Evolutionary conservation across 2,888 invertebrate species (phyloP).

Genomic region (Caenorhabditis zanzibari): DNA sequence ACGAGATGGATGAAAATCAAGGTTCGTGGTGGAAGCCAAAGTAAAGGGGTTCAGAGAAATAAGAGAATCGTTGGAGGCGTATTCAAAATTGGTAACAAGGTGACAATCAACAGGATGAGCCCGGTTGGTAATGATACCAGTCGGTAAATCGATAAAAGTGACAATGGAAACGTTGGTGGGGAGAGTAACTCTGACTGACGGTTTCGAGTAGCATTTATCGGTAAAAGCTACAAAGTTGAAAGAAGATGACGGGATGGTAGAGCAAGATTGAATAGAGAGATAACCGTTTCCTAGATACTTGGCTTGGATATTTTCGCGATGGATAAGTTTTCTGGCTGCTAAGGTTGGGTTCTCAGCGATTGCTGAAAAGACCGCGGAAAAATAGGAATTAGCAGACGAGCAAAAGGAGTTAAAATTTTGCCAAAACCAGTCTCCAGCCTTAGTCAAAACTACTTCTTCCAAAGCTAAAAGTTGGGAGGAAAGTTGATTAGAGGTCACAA

Average conservation of each 20-base stretch:
- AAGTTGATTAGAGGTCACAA: conserved; percentile 27
- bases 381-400: background rate
- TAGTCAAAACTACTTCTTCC: background rate
- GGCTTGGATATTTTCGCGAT: conserved; percentile 1
- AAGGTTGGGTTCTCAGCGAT: conserved; percentile 15
- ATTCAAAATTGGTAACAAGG: conserved; percentile 1
- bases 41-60: conserved; percentile 16
- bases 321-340: background rate
- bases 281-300: conserved; percentile 19
- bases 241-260: background rate
- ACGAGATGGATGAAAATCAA: background rate
- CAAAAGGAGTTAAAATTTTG: background rate
- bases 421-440: background rate
- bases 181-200: background rate
- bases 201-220: conserved; percentile 24
- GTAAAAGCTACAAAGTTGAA: conserved; percentile 13
- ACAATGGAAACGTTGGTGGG: background rate
- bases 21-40: background rate
- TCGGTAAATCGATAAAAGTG: conserved; percentile 16
- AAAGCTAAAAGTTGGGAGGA: conserved; percentile 27
- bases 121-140: conserved; percentile 3
- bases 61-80: background rate
- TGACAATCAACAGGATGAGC: background rate
- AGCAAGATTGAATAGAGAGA: background rate
- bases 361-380: background rate